phyloP scores from a whole-genome alignment of 2,113 vertebrate species.

The Sander vitreus region DNA sequence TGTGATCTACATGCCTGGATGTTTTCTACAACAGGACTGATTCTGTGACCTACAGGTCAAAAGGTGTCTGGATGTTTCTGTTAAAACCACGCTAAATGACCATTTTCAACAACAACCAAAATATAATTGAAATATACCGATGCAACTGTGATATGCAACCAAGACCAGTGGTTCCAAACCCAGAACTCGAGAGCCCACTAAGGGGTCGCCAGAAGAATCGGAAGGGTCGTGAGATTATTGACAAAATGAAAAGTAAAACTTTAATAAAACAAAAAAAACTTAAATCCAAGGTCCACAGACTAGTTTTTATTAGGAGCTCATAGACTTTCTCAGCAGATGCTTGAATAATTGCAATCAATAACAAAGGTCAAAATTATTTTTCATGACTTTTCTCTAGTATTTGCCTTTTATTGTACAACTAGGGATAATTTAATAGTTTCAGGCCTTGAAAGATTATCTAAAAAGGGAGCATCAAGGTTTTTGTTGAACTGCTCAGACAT shows the following conservation, averaged over 20 bases:
- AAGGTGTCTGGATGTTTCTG: neutral
- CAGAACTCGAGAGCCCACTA: neutral
- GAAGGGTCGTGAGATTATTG: neutral
- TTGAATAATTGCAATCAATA: neutral
- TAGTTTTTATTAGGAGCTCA: too few species aligned
- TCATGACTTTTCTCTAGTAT: neutral
- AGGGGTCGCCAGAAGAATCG: neutral
- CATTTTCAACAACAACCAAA: too few species aligned
- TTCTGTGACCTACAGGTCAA: neutral
- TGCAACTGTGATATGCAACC: neutral
- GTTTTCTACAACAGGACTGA: neutral
- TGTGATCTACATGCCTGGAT: neutral
- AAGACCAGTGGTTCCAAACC: neutral
- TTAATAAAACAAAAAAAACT: neutral
- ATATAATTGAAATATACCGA: neutral
- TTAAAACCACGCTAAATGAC: neutral
- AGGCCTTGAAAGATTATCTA: neutral
- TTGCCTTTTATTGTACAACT: neutral
- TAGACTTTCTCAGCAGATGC: neutral
- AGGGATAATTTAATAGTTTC: neutral
- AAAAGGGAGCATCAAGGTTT: too few species aligned
- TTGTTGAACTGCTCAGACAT: neutral
- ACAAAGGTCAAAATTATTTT: neutral
- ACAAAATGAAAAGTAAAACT: too few species aligned
- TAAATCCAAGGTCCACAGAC: neutral